Evolutionary conservation across 2,797 vertebrate species (phyloP).

Genomic region (Loriculus beryllinus): DNA sequence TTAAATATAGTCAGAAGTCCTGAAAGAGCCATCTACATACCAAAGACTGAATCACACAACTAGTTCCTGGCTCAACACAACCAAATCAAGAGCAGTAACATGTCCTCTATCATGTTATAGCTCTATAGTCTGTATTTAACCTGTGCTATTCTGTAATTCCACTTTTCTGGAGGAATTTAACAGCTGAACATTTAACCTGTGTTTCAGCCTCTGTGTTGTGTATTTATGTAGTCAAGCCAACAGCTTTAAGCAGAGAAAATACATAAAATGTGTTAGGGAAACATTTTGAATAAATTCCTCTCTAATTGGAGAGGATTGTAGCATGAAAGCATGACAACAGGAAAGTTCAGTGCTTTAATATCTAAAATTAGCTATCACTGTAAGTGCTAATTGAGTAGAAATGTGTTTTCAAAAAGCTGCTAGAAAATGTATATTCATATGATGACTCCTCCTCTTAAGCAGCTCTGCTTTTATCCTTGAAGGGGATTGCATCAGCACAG

Average conservation of each 20-base stretch:
- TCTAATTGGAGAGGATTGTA: background rate
- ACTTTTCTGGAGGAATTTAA: background rate
- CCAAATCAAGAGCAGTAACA: background rate
- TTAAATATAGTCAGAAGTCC: background rate
- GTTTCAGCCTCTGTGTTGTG: background rate
- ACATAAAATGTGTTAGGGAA: background rate
- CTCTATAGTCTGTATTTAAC: background rate
- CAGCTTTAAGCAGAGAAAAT: background rate
- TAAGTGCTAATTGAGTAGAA: constrained; percentile 33
- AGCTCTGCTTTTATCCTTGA: background rate
- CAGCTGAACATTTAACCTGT: background rate
- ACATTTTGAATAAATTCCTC: background rate
- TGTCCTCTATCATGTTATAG: accelerated
- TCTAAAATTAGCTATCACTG: constrained; percentile 20
- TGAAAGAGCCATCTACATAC: background rate
- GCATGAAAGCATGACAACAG: background rate
- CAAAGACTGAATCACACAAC: background rate
- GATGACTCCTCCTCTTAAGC: background rate
- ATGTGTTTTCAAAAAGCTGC: constrained; percentile 26
- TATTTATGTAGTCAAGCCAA: background rate
- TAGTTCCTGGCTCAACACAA: background rate
- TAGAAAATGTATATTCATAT: background rate
- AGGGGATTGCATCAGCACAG: background rate
- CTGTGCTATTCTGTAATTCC: background rate
- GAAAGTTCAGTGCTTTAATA: constrained; percentile 36